These are phyloP conservation scores for Iselma pallidipennis DNA, from an alignment of 2,888 invertebrate species.

Conservation along the genomic window DNA sequence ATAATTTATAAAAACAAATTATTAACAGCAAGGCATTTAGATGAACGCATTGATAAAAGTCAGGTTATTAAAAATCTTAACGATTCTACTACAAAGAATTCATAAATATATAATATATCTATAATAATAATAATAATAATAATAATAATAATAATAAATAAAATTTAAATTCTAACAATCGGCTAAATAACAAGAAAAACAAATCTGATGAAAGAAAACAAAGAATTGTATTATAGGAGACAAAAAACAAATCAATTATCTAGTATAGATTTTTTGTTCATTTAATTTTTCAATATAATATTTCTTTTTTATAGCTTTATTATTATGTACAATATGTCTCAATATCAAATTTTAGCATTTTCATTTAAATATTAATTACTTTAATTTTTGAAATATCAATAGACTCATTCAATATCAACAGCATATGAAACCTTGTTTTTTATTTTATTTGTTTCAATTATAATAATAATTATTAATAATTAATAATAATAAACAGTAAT, in stretches of 20 bases:
- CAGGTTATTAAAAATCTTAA: constrained; percentile 20
- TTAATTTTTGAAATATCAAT: constrained; percentile 46
- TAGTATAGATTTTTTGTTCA: constrained; percentile 33
- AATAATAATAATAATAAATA: not conserved
- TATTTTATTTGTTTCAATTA: not conserved
- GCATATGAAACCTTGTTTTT: constrained; percentile 38
- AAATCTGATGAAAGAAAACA: constrained; percentile 6
- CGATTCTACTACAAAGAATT: constrained; percentile 10
- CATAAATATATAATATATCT: constrained; percentile 11
- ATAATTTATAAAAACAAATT: constrained; percentile 28
- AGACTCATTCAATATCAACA: constrained; percentile 51
- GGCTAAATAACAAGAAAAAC: not conserved
- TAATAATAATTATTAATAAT: constrained; percentile 4
- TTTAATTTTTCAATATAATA: constrained; percentile 29
- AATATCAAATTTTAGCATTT: constrained; percentile 48
- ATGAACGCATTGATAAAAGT: constrained; percentile 30
- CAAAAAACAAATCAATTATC: constrained; percentile 25
- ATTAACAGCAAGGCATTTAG: constrained; percentile 43
- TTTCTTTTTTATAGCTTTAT: constrained; percentile 45
- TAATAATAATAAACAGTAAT: not conserved
- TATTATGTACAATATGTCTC: constrained; percentile 46
- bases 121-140: constrained; percentile 14
- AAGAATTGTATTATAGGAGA: constrained; percentile 10
- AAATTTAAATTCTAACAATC: constrained; percentile 2
- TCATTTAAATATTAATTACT: constrained; percentile 43